Evolutionary conservation across 2,888 invertebrate species (phyloP).

Genomic region (Plutella xylostella): DNA sequence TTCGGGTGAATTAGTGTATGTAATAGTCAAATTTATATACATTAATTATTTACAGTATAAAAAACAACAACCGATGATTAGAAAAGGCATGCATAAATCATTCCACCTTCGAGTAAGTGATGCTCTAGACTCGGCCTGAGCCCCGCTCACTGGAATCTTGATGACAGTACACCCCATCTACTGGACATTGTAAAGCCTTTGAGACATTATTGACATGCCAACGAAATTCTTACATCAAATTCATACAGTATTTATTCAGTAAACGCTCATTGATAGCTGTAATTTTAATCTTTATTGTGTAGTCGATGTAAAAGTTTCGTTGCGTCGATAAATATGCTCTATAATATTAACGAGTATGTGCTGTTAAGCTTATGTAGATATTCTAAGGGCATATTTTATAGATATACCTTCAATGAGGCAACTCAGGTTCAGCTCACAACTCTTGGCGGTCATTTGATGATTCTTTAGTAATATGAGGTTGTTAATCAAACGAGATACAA

Average conservation of each 20-base stretch:
- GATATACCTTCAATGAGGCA: slow-evolving; percentile 30
- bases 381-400: neutral
- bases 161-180: slow-evolving; percentile 45
- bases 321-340: slow-evolving; percentile 2
- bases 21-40: neutral
- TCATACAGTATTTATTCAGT: neutral
- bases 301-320: slow-evolving; percentile 3
- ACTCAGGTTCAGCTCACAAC: slow-evolving; percentile 47
- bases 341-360: neutral
- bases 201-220: slow-evolving; percentile 29
- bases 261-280: neutral
- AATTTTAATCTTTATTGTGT: too few relatives aligned
- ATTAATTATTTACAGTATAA: too few relatives aligned
- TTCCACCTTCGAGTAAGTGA: slow-evolving; percentile 26
- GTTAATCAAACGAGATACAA: slow-evolving; percentile 16
- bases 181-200: slow-evolving; percentile 54
- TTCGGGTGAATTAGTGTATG: neutral
- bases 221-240: neutral
- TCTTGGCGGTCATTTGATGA: slow-evolving; percentile 34
- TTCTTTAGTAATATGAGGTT: slow-evolving; percentile 60
- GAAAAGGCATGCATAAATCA: slow-evolving; percentile 49
- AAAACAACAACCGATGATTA: slow-evolving; percentile 43
- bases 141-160: slow-evolving; percentile 59
- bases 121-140: slow-evolving; percentile 47
- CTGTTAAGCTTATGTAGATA: neutral